Conservation (phyloP, 2,113 vertebrate species). For the Nyctibius bracteatus region DNA sequence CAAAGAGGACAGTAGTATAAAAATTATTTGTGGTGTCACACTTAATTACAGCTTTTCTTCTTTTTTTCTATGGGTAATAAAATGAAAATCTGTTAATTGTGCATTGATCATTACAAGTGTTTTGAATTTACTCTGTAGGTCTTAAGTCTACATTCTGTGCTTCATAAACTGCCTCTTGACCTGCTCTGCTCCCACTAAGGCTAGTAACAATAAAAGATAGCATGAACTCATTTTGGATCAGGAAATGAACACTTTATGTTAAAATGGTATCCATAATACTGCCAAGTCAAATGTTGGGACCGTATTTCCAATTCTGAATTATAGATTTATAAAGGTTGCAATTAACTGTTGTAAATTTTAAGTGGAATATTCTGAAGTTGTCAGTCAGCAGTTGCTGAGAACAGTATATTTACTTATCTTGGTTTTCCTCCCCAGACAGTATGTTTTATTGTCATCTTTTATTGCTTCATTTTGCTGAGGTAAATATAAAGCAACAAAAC, state of each 20-base stretch:
- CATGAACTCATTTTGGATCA: not conserved
- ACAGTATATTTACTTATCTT: not conserved
- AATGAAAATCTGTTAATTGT: slow-evolving; percentile 27
- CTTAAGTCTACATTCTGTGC: not conserved
- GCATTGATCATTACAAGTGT: slow-evolving; percentile 10
- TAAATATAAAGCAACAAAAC: not conserved
- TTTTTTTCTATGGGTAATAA: slow-evolving; percentile 48
- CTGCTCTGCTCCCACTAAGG: not conserved
- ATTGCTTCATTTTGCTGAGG: slow-evolving; percentile 22
- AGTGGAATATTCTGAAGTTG: not conserved
- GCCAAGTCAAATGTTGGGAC: not conserved
- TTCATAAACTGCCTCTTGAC: not conserved
- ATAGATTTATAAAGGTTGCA: not conserved
- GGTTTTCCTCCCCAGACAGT: not conserved
- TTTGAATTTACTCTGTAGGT: not conserved
- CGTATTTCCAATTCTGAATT: not conserved
- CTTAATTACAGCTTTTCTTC: slow-evolving; percentile 25
- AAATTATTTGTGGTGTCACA: slow-evolving; percentile 3
- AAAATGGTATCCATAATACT: not conserved
- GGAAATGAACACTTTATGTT: not conserved
- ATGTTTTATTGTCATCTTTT: not conserved
- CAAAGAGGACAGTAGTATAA: slow-evolving; percentile 4
- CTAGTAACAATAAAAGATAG: not conserved
- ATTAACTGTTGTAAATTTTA: not conserved
- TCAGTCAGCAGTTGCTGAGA: not conserved